A percentile compares a stretch with the other conserved stretches of the same genome.
Conservation (phyloP, 2,888 invertebrate species). For the Chamaedrilus cognettii region DNA sequence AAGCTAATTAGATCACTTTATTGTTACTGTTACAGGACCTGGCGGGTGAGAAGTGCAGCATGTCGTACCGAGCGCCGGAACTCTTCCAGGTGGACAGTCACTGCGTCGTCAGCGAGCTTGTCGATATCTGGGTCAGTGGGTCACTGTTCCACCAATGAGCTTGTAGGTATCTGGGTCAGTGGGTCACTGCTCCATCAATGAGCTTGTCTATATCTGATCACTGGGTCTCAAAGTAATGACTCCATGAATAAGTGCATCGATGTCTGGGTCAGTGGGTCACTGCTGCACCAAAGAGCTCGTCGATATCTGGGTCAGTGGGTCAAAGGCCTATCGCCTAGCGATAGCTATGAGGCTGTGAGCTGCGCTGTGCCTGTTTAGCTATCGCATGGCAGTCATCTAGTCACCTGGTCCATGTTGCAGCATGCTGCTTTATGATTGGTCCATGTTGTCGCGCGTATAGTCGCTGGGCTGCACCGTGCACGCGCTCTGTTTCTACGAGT, state of each 20-base stretch:
- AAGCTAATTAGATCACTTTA: not conserved
- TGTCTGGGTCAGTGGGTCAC: constrained; percentile 60
- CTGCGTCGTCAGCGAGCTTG: constrained; percentile 78
- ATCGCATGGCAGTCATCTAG: no score
- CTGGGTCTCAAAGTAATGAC: not conserved
- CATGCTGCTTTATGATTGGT: no score
- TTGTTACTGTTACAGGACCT: constrained; percentile 66
- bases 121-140: constrained; percentile 85
- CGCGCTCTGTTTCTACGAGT: constrained; percentile 81
- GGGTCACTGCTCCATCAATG: not conserved
- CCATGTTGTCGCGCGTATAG: no score
- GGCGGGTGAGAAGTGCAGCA: constrained; percentile 82
- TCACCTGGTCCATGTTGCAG: no score
- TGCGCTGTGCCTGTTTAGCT: no score
- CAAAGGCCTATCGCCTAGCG: constrained; percentile 10
- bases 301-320: constrained; percentile 85
- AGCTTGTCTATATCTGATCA: not conserved
- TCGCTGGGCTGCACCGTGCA: constrained; percentile 84
- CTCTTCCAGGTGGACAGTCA: constrained; percentile 82
- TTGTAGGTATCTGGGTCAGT: not conserved
- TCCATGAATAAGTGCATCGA: not conserved
- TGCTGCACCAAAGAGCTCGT: constrained; percentile 80
- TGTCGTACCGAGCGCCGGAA: constrained; percentile 87
- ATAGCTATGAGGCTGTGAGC: no score
- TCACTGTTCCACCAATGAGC: no score